Conservation (phyloP, 2,797 vertebrate genomes). For the Siniperca scherzeri region DNA sequence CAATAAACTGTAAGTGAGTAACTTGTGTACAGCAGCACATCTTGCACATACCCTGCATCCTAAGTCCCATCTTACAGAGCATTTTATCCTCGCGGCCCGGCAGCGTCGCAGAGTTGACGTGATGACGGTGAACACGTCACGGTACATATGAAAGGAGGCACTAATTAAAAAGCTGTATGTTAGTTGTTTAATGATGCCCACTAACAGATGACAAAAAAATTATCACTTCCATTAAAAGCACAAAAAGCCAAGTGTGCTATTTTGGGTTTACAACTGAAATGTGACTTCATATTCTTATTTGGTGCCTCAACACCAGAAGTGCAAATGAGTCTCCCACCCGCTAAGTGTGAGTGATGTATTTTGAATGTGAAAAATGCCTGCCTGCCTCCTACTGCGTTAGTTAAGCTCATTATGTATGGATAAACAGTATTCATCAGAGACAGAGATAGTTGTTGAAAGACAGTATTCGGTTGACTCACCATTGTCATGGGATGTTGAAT, state of each 20-base stretch:
- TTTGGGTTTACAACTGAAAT: slow-evolving; percentile 24
- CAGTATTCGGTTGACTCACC: slow-evolving; percentile 69
- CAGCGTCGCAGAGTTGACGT: too few relatives aligned
- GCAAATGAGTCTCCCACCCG: slow-evolving; percentile 25
- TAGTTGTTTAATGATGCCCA: neutral
- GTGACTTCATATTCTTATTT: neutral
- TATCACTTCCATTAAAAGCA: slow-evolving; percentile 1
- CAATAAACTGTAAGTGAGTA: too few relatives aligned
- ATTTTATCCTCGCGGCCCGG: too few relatives aligned
- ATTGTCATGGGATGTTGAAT: slow-evolving; percentile 86
- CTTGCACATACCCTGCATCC: too few relatives aligned
- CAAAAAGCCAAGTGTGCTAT: neutral
- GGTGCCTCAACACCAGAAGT: slow-evolving; percentile 12
- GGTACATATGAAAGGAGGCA: too few relatives aligned
- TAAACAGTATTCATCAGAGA: neutral
- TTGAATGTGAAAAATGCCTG: slow-evolving; percentile 18
- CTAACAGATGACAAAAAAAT: neutral
- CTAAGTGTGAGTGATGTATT: slow-evolving; percentile 29
- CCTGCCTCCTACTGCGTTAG: neutral
- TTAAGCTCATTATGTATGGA: slow-evolving; percentile 10
- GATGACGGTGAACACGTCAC: too few relatives aligned
- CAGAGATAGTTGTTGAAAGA: neutral
- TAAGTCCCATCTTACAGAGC: too few relatives aligned
- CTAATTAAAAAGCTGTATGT: too few relatives aligned
- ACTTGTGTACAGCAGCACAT: too few relatives aligned